These are phyloP conservation scores for Sula dactylatra DNA, from an alignment of 2,113 vertebrate genomes.

Conservation along the genomic window DNA sequence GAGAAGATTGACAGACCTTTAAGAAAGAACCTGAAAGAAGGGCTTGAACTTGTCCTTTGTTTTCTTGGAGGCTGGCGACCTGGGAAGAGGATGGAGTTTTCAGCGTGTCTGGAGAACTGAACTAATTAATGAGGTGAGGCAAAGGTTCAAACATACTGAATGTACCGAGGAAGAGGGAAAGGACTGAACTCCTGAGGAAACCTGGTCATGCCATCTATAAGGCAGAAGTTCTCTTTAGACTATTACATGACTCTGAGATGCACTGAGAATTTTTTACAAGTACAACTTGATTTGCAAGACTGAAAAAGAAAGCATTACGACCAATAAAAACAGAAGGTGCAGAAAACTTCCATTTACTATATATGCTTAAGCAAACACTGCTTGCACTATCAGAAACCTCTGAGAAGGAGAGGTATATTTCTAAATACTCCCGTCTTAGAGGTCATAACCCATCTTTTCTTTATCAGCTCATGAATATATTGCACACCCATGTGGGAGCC, in stretches of 20 bases:
- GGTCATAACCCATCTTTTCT: neutral
- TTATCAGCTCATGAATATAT: neutral
- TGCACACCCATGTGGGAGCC: neutral
- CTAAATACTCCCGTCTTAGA: neutral
- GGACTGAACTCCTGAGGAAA: conserved; percentile 7
- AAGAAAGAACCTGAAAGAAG: conserved; percentile 7
- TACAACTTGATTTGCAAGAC: neutral
- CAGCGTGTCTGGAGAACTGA: neutral
- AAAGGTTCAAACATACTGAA: neutral
- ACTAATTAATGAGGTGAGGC: conserved; percentile 42
- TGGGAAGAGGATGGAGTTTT: neutral
- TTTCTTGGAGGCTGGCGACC: conserved; percentile 22
- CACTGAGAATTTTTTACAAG: neutral
- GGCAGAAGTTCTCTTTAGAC: neutral
- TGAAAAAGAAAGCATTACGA: neutral
- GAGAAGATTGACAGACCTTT: conserved; percentile 52
- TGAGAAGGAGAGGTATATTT: neutral
- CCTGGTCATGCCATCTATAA: neutral
- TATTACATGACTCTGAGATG: neutral
- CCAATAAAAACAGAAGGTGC: neutral
- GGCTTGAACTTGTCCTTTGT: conserved; percentile 44
- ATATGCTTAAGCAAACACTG: neutral
- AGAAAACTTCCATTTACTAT: neutral
- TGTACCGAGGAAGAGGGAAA: neutral
- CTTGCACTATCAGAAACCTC: neutral